phyloP scores from a whole-genome alignment of 2,113 vertebrate genomes.

The Vombatus ursinus region DNA sequence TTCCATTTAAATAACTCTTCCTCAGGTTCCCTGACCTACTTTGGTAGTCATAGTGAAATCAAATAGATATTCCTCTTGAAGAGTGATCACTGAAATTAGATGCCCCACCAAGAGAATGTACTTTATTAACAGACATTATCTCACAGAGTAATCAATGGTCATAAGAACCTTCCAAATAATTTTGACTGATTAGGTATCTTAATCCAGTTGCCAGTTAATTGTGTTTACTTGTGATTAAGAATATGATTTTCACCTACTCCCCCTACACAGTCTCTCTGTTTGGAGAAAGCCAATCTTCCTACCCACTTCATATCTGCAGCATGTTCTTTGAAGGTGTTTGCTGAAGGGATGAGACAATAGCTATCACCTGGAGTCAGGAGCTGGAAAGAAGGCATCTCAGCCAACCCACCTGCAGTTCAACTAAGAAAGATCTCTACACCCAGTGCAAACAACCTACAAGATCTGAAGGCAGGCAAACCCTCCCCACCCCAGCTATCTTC shows the following conservation, averaged over 20 bases:
- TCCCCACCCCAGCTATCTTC: constrained; percentile 49
- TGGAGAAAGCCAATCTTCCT: constrained; percentile 73
- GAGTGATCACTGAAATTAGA: constrained; percentile 24
- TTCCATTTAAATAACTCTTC: constrained; percentile 36
- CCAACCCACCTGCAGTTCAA: constrained; percentile 73
- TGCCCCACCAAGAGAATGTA: neutral
- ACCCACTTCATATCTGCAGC: constrained; percentile 78
- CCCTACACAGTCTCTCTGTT: constrained; percentile 58
- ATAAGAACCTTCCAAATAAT: constrained; percentile 59
- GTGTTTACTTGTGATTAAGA: constrained; percentile 69
- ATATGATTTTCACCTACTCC: constrained; percentile 75
- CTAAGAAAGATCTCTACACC: constrained; percentile 68
- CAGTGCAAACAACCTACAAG: constrained; percentile 73
- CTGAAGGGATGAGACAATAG: constrained; percentile 81
- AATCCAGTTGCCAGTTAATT: constrained; percentile 68
- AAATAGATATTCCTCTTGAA: constrained; percentile 48
- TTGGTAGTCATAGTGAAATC: neutral
- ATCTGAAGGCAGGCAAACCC: constrained; percentile 29
- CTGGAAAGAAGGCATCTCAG: constrained; percentile 72
- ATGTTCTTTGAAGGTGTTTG: constrained; percentile 85
- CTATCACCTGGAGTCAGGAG: constrained; percentile 78
- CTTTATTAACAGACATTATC: constrained; percentile 76
- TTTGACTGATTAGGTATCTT: constrained; percentile 62
- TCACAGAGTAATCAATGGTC: constrained; percentile 30
- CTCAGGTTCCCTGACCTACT: neutral